Evolutionary conservation across 2,888 invertebrate genomes (phyloP).

Genomic region (Rhingia campestris): DNA sequence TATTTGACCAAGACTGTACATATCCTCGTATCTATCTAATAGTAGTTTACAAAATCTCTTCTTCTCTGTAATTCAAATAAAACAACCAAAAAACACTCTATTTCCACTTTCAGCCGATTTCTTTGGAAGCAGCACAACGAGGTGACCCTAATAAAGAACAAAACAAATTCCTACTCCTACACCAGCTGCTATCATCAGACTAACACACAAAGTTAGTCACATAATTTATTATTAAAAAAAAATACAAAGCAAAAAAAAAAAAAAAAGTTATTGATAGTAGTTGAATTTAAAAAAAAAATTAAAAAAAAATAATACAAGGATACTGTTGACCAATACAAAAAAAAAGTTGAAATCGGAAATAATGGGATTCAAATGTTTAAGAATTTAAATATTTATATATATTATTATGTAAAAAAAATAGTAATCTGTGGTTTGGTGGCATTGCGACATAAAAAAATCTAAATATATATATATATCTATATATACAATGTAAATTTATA

Average conservation of each 20-base stretch:
- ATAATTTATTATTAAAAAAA: conserved; percentile 65
- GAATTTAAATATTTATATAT: conserved; percentile 69
- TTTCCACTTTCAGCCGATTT: conserved; percentile 85
- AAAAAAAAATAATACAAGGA: conserved; percentile 77
- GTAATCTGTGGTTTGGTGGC: conserved; percentile 72
- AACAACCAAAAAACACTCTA: conserved; percentile 5
- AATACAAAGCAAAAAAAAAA: conserved; percentile 72
- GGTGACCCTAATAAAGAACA: conserved; percentile 86
- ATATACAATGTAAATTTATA: conserved; percentile 67
- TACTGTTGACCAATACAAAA: conserved; percentile 70
- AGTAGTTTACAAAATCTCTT: not conserved
- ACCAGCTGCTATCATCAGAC: conserved; percentile 61
- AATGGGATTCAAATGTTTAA: conserved; percentile 69
- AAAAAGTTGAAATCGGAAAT: conserved; percentile 66
- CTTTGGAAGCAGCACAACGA: conserved; percentile 89
- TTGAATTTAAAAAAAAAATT: conserved; percentile 77
- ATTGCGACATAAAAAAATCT: conserved; percentile 68
- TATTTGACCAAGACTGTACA: conserved; percentile 47
- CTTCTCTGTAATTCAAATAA: not conserved
- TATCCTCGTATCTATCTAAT: not conserved
- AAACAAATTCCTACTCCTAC: conserved; percentile 61
- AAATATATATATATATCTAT: conserved; percentile 42
- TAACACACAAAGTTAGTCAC: conserved; percentile 60
- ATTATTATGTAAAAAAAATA: conserved; percentile 62
- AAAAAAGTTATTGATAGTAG: conserved; percentile 82